Evolutionary conservation across 1,140 invertebrate species (phyloP).

Genomic region (Drosophila nebulosa): DNA sequence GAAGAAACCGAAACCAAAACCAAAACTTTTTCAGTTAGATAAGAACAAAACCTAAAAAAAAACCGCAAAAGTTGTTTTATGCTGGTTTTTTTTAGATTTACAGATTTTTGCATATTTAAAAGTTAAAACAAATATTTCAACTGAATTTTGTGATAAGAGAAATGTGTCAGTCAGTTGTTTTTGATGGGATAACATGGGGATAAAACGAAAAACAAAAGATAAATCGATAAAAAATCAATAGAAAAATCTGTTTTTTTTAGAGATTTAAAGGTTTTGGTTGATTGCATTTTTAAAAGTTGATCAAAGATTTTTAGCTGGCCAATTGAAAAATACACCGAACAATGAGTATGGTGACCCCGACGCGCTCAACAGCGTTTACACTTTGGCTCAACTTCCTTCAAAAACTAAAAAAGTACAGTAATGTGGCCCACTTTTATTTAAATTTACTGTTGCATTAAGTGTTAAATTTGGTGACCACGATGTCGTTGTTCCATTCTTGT

Average conservation of each 20-base stretch:
- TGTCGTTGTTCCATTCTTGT: too few relatives aligned
- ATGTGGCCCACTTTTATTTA: too few relatives aligned
- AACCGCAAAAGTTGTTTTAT: slow-evolving; percentile 16
- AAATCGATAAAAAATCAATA: neutral
- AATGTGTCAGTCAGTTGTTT: neutral
- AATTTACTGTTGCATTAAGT: too few relatives aligned
- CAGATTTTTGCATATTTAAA: slow-evolving; percentile 40
- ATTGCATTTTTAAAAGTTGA: neutral
- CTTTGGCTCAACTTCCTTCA: too few relatives aligned
- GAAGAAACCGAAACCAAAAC: neutral
- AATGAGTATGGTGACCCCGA: neutral
- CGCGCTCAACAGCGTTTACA: neutral
- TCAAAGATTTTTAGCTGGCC: neutral
- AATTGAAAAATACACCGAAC: too few relatives aligned
- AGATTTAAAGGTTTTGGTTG: neutral
- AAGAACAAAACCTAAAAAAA: neutral
- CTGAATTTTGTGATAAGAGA: slow-evolving; percentile 1
- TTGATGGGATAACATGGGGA: neutral
- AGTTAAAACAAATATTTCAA: slow-evolving; percentile 33
- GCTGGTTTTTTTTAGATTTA: slow-evolving; percentile 11
- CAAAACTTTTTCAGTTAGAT: neutral
- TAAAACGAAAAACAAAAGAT: neutral
- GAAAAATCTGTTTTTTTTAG: neutral
- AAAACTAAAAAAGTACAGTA: too few relatives aligned
- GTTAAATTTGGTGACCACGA: too few relatives aligned